phyloP scores from a whole-genome alignment of 2,797 vertebrate genomes.

The Mus caroli region DNA sequence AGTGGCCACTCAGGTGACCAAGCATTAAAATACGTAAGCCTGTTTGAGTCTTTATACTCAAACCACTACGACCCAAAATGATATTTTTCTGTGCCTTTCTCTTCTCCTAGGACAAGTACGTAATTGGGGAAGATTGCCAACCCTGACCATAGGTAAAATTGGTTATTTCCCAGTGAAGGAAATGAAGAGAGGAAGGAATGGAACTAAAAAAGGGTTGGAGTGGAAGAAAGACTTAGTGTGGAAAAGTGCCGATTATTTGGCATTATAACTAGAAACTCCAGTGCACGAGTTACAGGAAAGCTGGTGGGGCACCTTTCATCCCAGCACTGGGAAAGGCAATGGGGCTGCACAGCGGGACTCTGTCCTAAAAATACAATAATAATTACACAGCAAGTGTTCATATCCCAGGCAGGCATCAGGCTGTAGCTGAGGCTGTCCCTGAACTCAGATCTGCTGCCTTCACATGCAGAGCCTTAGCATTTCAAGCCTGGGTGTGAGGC shows the following conservation, averaged over 20 bases:
- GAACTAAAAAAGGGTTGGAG: neutral
- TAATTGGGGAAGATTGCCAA: neutral
- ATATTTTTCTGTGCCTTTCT: neutral
- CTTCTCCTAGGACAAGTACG: neutral
- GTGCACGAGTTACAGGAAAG: neutral
- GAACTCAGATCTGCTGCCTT: no score
- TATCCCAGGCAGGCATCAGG: neutral
- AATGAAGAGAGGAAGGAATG: neutral
- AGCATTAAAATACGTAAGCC: neutral
- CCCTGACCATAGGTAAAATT: neutral
- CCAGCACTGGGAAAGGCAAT: neutral
- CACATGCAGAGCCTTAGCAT: neutral
- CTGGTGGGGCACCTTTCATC: neutral
- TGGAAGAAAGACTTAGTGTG: neutral
- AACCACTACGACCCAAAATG: neutral
- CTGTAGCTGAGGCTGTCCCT: neutral
- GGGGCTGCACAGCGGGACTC: neutral
- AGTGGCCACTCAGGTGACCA: neutral
- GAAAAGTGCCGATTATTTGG: neutral
- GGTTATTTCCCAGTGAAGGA: neutral
- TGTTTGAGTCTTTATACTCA: neutral
- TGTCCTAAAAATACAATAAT: neutral
- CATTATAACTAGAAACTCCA: conserved; percentile 17
- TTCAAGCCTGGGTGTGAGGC: neutral
- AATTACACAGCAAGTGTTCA: neutral